Evolutionary conservation across 1,140 invertebrate species (phyloP).

Genomic region (Coptotermes formosanus): DNA sequence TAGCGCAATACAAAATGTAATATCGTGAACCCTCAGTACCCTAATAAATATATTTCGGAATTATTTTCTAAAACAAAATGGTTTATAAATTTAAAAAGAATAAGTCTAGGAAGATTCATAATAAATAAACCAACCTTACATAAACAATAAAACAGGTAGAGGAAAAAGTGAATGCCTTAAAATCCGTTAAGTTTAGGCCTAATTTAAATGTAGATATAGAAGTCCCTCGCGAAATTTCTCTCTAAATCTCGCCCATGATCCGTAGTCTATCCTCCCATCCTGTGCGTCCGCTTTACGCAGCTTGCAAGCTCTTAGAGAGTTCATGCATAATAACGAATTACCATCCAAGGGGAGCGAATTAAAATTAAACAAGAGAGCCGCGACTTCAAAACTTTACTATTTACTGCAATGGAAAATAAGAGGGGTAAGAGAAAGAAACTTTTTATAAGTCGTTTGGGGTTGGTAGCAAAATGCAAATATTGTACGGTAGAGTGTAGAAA

Average conservation of each 20-base stretch:
- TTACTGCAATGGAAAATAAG: background rate
- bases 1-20: no score
- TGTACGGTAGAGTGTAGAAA: background rate
- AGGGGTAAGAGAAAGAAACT: background rate
- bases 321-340: conserved; percentile 14
- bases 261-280: background rate
- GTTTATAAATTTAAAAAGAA: no score
- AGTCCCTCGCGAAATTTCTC: background rate
- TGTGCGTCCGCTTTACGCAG: background rate
- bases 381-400: conserved; percentile 13
- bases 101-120: no score
- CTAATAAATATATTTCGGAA: no score
- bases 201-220: no score
- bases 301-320: background rate
- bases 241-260: background rate
- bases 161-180: no score
- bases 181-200: no score
- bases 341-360: background rate
- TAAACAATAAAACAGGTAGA: no score
- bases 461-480: conserved; percentile 16
- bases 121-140: no score
- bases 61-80: no score
- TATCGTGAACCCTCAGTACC: no score
- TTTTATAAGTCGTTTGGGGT: conserved; percentile 19
- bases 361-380: background rate